These are phyloP conservation scores for Drosophila testacea DNA, from an alignment of 2,888 invertebrate species.

Conservation along the genomic window DNA sequence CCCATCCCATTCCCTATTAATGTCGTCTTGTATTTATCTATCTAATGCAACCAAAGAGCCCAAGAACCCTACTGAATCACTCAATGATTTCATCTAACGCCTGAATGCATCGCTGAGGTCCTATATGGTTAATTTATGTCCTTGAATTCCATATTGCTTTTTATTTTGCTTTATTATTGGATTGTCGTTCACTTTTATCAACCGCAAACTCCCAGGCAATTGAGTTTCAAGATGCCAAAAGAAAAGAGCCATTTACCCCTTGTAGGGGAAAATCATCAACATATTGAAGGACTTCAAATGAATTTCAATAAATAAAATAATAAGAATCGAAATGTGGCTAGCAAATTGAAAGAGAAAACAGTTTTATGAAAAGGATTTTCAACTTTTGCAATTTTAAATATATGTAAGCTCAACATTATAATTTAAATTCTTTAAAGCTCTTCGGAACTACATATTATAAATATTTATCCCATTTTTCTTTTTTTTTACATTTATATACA, in stretches of 20 bases:
- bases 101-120: constrained; percentile 59
- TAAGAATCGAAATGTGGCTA: constrained; percentile 10
- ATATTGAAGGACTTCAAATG: constrained; percentile 14
- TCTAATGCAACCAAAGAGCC: constrained; percentile 37
- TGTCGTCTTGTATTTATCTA: constrained; percentile 5
- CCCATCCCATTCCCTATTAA: constrained; percentile 2
- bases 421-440: too few species aligned
- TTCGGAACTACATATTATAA: too few species aligned
- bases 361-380: background rate
- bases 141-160: constrained; percentile 48
- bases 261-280: constrained; percentile 5
- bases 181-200: constrained; percentile 49
- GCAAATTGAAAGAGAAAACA: constrained; percentile 28
- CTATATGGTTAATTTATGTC: constrained; percentile 69
- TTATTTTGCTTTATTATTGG: constrained; percentile 43
- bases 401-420: too few species aligned
- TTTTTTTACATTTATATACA: too few species aligned
- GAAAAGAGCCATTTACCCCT: constrained; percentile 27
- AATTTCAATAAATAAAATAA: constrained; percentile 31
- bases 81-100: constrained; percentile 65
- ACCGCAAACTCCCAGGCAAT: constrained; percentile 72
- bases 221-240: constrained; percentile 41
- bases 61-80: constrained; percentile 19
- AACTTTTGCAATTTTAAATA: too few species aligned
- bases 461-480: too few species aligned